A percentile compares a stretch with the other conserved stretches of the same genome.
Evolutionary conservation across 2,797 vertebrate genomes (phyloP).

Genomic region (Meda fulgida): DNA sequence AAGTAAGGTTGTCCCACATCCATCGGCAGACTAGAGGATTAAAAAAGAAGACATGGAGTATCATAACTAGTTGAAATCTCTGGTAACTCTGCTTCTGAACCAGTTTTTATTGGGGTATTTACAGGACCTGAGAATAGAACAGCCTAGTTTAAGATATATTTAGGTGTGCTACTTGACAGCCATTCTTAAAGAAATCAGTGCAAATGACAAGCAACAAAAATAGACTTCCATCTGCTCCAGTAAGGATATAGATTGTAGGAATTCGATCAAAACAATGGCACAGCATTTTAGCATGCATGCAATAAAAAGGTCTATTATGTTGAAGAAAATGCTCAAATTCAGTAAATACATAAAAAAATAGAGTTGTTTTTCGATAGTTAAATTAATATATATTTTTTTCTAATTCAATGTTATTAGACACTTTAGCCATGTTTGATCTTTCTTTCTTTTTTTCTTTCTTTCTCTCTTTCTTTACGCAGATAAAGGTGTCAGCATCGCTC

Average conservation of each 20-base stretch:
- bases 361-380: neutral
- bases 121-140: constrained; percentile 52
- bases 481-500: neutral
- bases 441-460: neutral
- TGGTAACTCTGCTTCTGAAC: constrained; percentile 35
- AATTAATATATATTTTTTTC: neutral
- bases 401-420: neutral
- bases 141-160: constrained; percentile 59
- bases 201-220: constrained; percentile 43
- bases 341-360: neutral
- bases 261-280: constrained; percentile 29
- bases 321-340: neutral
- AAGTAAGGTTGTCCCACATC: constrained; percentile 98
- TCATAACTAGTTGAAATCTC: neutral
- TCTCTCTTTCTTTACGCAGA: neutral
- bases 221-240: constrained; percentile 40
- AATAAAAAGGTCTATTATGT: neutral
- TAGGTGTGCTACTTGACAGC: constrained; percentile 55
- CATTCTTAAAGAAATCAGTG: constrained; percentile 46
- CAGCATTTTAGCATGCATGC: neutral
- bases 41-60: neutral
- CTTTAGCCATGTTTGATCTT: neutral
- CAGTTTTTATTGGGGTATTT: constrained; percentile 55
- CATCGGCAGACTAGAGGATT: constrained; percentile 83
- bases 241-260: neutral